phyloP scores from a whole-genome alignment of 2,113 vertebrate species.

The Microcebus murinus region DNA sequence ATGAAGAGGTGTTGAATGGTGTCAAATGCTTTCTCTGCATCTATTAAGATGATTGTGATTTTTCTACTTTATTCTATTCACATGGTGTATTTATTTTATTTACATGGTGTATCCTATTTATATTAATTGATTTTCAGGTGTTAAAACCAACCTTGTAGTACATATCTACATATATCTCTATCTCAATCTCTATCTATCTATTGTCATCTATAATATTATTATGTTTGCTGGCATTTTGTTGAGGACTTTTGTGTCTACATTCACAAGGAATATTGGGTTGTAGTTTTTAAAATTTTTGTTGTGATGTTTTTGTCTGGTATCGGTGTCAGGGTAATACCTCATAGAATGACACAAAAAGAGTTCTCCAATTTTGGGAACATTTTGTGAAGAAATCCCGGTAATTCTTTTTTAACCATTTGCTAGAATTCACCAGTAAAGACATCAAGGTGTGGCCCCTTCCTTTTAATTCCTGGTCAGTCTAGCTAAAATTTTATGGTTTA shows the following conservation, averaged over 20 bases:
- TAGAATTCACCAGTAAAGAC: background rate
- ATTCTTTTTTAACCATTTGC: background rate
- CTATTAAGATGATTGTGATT: background rate
- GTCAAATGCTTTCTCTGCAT: background rate
- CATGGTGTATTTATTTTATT: background rate
- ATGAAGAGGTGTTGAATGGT: background rate
- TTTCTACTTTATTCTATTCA: background rate
- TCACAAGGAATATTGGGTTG: background rate
- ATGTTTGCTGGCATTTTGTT: background rate
- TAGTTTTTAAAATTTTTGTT: background rate
- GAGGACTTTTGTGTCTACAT: background rate
- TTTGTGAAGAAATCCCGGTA: background rate
- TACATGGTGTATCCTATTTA: background rate
- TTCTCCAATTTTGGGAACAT: background rate
- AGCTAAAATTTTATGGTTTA: too few relatives aligned
- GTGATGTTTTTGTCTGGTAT: background rate
- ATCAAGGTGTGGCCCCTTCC: background rate
- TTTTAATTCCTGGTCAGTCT: background rate
- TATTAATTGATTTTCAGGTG: background rate
- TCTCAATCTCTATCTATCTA: background rate
- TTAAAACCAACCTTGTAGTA: background rate
- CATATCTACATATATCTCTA: background rate
- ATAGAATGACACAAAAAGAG: background rate
- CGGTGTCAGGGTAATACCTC: background rate
- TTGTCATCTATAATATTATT: background rate